These are phyloP conservation scores for Horisme vitalbata DNA, from an alignment of 2,888 invertebrate genomes.

Conservation along the genomic window DNA sequence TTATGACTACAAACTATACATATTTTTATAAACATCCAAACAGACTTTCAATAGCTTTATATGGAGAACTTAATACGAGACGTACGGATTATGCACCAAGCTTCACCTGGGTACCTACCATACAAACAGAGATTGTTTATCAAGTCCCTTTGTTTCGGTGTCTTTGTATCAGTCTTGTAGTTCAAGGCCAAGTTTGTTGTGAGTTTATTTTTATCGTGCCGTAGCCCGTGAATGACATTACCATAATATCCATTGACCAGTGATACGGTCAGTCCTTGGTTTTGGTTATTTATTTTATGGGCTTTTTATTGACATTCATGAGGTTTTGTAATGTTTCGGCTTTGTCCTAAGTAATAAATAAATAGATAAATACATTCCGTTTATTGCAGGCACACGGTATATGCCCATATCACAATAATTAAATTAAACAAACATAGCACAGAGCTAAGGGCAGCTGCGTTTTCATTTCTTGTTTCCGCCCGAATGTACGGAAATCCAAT, in stretches of 20 bases:
- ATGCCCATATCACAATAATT: too few relatives aligned
- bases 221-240: conserved; percentile 28
- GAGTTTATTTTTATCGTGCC: conserved; percentile 25
- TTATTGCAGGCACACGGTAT: too few relatives aligned
- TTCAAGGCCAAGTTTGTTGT: conserved; percentile 47
- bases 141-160: conserved; percentile 51
- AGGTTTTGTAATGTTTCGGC: conserved; percentile 7
- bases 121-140: conserved; percentile 50
- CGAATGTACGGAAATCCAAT: too few relatives aligned
- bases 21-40: neutral
- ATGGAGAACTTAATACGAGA: neutral
- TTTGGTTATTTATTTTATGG: conserved; percentile 14
- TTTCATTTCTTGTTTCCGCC: too few relatives aligned
- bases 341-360: neutral
- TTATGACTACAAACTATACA: too few relatives aligned
- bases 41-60: neutral
- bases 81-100: conserved; percentile 57
- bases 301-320: conserved; percentile 16
- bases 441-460: too few relatives aligned
- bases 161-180: conserved; percentile 40
- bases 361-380: too few relatives aligned
- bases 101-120: conserved; percentile 21
- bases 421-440: too few relatives aligned
- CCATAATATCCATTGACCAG: conserved; percentile 18
- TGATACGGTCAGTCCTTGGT: conserved; percentile 13